Base-by-base conservation (phyloP, 2,797 vertebrate genomes). In the Eremophila alpestris region DNA sequence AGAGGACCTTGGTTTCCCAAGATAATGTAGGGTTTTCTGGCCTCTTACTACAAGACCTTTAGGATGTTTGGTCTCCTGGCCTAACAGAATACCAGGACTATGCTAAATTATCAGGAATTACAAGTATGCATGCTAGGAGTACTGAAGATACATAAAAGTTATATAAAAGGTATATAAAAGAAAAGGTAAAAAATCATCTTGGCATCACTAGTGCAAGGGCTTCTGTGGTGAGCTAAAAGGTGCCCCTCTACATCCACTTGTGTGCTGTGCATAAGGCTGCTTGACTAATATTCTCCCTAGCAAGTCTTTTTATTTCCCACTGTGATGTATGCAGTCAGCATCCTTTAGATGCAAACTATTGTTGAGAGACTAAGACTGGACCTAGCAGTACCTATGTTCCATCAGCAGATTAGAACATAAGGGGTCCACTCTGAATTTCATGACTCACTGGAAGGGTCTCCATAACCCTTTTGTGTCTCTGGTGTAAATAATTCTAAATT, bases 291-390 rank as follows among this genome's bases (percentile, higher is more conserved):
- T 0, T 13, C 7, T 89, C 7, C 32, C 26, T 62, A 40, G 14
- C 8, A 26, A 68, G 5, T 30, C 16, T 29, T 78, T 59, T 60
- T 54, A 32, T 59, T 81, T 60, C 21, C 5, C 3, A 11, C 4
- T 7, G 7, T 55, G 26, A 36, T 1, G 1, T 20, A 20, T 20
- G 9, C 7, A 23, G 5, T 32, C 5, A 6, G 19, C 22, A 48
- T 36, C 5, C 41, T 48, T 48, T 55, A 62, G 26, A 55, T 0
- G 0, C 20, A 46, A 60, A 26, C 8, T 0, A 1, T 32, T 32
- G 19, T 4, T 54, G 29, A 52, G 30, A 81, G 18, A 27, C 19
- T 48, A 43, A 55, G 27, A 36, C 5, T 41, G 41, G 30, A 60
- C 41, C 34, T 48, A 27, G 18, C 10, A 52, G 27, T 24, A 38